Conservation (phyloP, 1,140 invertebrate species). For the Drosophila pectinifera region DNA sequence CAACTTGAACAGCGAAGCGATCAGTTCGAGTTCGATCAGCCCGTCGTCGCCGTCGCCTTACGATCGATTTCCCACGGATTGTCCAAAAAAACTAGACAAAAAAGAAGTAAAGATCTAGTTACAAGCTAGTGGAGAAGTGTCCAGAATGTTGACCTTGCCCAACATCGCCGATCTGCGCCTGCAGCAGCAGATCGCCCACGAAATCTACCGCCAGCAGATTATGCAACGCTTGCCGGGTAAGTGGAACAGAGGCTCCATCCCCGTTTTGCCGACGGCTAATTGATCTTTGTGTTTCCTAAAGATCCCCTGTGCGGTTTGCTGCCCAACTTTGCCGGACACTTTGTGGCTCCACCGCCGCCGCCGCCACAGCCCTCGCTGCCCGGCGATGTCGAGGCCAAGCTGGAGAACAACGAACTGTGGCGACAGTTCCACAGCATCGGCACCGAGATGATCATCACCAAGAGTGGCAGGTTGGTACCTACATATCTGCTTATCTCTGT, state of each 20-base stretch:
- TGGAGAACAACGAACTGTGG: conserved; percentile 98
- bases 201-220: conserved; percentile 84
- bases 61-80: conserved; percentile 6
- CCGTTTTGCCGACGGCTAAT: conserved; percentile 59
- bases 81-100: not conserved
- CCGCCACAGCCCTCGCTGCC: conserved; percentile 72
- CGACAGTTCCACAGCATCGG: conserved; percentile 97
- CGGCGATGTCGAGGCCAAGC: conserved; percentile 85
- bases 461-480: conserved; percentile 94
- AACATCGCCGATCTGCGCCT: conserved; percentile 81
- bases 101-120: conserved; percentile 1
- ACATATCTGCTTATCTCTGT: conserved; percentile 44
- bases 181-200: conserved; percentile 84
- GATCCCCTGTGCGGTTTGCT: conserved; percentile 81
- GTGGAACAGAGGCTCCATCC: conserved; percentile 6
- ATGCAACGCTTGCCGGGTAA: conserved; percentile 84
- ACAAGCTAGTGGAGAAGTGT: conserved; percentile 3
- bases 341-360: conserved; percentile 43
- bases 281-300: conserved; percentile 20
- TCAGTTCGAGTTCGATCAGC: too few relatives aligned
- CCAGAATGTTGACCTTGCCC: conserved; percentile 73
- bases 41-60: conserved; percentile 3
- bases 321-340: conserved; percentile 63
- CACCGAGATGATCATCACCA: conserved; percentile 99
- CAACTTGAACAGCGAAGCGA: conserved; percentile 64